Base-by-base conservation (phyloP, 2,113 vertebrate genomes). In the Spermophilus dauricus region DNA sequence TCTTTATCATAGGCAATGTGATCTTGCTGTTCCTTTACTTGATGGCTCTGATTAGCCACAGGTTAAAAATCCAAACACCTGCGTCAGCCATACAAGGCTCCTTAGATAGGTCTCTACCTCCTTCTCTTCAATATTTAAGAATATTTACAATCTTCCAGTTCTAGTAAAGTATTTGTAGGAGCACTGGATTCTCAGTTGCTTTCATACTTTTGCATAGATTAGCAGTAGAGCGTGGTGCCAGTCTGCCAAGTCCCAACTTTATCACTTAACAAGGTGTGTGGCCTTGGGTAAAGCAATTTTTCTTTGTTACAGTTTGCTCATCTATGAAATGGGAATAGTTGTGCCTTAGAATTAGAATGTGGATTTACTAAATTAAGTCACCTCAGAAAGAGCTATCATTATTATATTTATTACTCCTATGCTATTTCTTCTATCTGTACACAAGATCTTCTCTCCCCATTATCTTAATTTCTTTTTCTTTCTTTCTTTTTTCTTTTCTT, bases 301-400 rank as follows among this genome's bases (percentile, higher is more conserved):
- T 89, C 24, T 92, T 51, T 87, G 70, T 69, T 93, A 48, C 32
- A 73, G 84, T 95, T 92, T 92, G 26, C n/a, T 83, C 9, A 37
- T 78, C 51, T 96, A 39, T 85, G 84, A 85, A 85, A 13, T 63
- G 73, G 73, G 8, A 65, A 56, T 75, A 81, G 58, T 80, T 86
- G 34, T 76, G 34, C 51, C 9, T 93, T 8, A 78, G 42, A 65
- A 45, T 86, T 86, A 32, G 12, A 83, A 70, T 61, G 24, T 78
- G 22, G 18, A 67, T 84, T 86, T 82, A 82, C n/a, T 86, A 90
- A 90, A n/a, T 93, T 76, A 90, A 86, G 58, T 93, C 58, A 76
- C n/a, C 39, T 48, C 37, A 63, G 17, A 84, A 56, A 24, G 51
- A 97, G n/a, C 17, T 63, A 53, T 72, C 14, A 51, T 70, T 72